Evolutionary conservation across 2,113 vertebrate species (phyloP).

Genomic region (Sclerurus mexicanus): DNA sequence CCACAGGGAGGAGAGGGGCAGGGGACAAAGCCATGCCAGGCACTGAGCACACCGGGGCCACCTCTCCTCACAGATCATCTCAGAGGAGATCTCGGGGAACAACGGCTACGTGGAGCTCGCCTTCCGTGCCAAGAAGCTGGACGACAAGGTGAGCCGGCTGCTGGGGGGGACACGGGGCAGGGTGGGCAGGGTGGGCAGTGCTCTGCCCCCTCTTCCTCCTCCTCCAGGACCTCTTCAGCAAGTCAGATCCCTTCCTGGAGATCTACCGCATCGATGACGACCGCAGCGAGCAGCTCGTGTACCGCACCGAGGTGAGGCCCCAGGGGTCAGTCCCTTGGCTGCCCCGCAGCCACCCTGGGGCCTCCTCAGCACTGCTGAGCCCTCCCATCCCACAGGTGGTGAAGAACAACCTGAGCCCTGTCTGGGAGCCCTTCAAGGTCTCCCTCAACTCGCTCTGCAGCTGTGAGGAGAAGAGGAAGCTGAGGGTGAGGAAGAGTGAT

Average conservation of each 20-base stretch:
- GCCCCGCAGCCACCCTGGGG: fast-evolving
- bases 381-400: slow-evolving; percentile 79
- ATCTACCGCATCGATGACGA: slow-evolving; percentile 88
- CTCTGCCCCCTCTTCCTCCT: neutral
- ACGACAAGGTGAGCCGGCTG: slow-evolving; percentile 84
- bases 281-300: slow-evolving; percentile 86
- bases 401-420: slow-evolving; percentile 94
- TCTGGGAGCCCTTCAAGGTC: slow-evolving; percentile 95
- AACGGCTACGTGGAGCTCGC: slow-evolving; percentile 90
- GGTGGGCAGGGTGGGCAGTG: fast-evolving
- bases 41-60: fast-evolving
- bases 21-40: fast-evolving
- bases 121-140: slow-evolving; percentile 90
- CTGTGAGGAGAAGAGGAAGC: slow-evolving; percentile 88
- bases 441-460: slow-evolving; percentile 92
- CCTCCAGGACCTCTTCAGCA: slow-evolving; percentile 92
- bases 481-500: slow-evolving; percentile 78
- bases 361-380: fast-evolving
- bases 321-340: fast-evolving
- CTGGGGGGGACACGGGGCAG: fast-evolving
- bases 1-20: no score
- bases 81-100: slow-evolving; percentile 94
- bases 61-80: slow-evolving; percentile 78
- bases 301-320: slow-evolving; percentile 86
- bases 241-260: slow-evolving; percentile 95